A percentile compares a stretch with the other conserved stretches of the same genome.
phyloP scores from a whole-genome alignment of 2,797 vertebrate species.

The Oceanodroma leucorhoa region DNA sequence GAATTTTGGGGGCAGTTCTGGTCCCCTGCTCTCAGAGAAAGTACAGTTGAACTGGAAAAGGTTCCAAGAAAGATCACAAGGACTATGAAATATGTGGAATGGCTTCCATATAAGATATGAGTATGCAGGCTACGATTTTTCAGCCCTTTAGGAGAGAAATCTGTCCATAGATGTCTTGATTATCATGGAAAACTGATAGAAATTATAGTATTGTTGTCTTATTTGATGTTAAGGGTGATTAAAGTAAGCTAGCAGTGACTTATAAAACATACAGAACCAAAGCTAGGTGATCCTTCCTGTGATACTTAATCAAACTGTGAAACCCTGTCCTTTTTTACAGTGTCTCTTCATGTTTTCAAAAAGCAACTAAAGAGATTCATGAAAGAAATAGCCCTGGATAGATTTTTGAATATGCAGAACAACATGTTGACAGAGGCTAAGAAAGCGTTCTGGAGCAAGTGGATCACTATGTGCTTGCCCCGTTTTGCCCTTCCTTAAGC shows the following conservation, averaged over 20 bases:
- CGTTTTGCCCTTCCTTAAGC: background rate
- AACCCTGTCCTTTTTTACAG: background rate
- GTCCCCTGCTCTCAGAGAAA: background rate
- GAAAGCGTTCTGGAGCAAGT: background rate
- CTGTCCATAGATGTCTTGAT: background rate
- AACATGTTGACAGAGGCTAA: fast-evolving
- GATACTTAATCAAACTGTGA: background rate
- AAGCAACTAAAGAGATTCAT: background rate
- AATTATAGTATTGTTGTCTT: background rate
- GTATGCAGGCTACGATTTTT: background rate
- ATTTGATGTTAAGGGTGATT: background rate
- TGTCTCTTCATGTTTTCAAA: background rate
- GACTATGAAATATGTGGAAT: background rate
- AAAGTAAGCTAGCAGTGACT: background rate
- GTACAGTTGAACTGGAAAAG: background rate
- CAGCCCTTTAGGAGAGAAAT: background rate
- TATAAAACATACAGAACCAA: background rate
- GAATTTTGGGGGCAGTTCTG: background rate
- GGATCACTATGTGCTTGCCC: background rate
- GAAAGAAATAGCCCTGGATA: background rate
- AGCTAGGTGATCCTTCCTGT: background rate
- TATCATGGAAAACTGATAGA: background rate
- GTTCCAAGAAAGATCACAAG: background rate
- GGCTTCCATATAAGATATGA: background rate
- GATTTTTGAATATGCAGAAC: background rate